Percentiles rank a stretch among this genome's conserved stretches.
Evolutionary conservation across 2,888 invertebrate species (phyloP).

Genomic region (Anarsia innoxiella): DNA sequence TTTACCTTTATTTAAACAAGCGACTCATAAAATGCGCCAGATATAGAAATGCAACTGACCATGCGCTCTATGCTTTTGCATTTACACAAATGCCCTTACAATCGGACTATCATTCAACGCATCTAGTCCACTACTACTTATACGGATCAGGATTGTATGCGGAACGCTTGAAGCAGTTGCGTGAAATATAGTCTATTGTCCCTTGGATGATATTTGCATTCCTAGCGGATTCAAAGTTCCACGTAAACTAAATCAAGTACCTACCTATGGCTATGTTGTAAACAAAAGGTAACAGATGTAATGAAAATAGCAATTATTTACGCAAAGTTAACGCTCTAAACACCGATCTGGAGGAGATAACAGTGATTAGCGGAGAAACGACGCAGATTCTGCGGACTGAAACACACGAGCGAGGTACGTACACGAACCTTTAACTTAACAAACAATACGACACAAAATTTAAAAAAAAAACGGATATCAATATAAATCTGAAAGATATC

Average conservation of each 20-base stretch:
- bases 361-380: conserved; percentile 4
- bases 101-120: not conserved
- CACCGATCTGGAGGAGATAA: not conserved
- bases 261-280: not conserved
- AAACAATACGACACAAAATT: too few species aligned
- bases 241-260: conserved; percentile 3
- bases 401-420: not conserved
- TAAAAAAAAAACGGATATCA: too few species aligned
- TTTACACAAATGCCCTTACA: not conserved
- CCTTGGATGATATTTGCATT: conserved; percentile 3
- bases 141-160: conserved; percentile 4
- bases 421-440: too few species aligned
- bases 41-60: too few species aligned
- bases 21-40: too few species aligned
- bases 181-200: conserved; percentile 7
- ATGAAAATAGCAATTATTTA: conserved; percentile 8
- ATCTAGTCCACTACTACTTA: conserved; percentile 1
- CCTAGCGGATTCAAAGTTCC: conserved; percentile 1
- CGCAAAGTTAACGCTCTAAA: conserved; percentile 6
- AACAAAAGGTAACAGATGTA: conserved; percentile 1
- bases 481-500: too few species aligned
- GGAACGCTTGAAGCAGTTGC: conserved; percentile 2
- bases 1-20: too few species aligned
- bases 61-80: too few species aligned
- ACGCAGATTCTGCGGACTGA: not conserved